A percentile compares a stretch with the other conserved stretches of the same genome.
Evolutionary conservation across 2,888 invertebrate species (phyloP).

Genomic region (Nomada fabriciana): DNA sequence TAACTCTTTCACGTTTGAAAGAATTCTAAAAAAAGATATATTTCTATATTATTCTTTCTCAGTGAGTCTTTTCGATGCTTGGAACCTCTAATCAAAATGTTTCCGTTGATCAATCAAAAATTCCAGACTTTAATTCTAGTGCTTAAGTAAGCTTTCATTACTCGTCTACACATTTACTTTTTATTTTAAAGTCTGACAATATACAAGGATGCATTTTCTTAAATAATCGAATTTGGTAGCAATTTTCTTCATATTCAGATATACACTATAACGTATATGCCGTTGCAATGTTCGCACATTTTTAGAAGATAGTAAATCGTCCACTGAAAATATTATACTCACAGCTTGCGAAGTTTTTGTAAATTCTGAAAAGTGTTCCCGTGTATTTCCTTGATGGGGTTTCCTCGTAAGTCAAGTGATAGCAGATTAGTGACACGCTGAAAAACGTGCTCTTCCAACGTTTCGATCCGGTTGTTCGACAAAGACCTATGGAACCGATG

Average conservation of each 20-base stretch:
- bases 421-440: conserved; percentile 89
- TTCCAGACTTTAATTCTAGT: no score
- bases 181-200: no score
- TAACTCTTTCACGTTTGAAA: conserved; percentile 94
- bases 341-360: conserved; percentile 92
- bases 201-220: no score
- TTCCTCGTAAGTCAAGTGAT: conserved; percentile 91
- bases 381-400: conserved; percentile 80
- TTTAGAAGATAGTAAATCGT: neutral
- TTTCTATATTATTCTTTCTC: neutral
- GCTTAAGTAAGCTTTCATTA: no score
- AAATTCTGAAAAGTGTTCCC: conserved; percentile 86
- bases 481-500: conserved; percentile 87
- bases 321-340: conserved; percentile 84
- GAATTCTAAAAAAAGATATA: conserved; percentile 86
- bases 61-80: neutral
- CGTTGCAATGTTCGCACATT: neutral
- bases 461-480: conserved; percentile 92
- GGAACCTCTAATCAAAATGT: neutral
- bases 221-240: no score
- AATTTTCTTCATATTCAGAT: no score
- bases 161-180: no score
- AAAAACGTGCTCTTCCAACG: conserved; percentile 90
- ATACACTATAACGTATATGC: neutral
- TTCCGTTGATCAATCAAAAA: neutral